Evolutionary conservation across 2,797 vertebrate genomes (phyloP).

Genomic region (Psittacula derbiana): DNA sequence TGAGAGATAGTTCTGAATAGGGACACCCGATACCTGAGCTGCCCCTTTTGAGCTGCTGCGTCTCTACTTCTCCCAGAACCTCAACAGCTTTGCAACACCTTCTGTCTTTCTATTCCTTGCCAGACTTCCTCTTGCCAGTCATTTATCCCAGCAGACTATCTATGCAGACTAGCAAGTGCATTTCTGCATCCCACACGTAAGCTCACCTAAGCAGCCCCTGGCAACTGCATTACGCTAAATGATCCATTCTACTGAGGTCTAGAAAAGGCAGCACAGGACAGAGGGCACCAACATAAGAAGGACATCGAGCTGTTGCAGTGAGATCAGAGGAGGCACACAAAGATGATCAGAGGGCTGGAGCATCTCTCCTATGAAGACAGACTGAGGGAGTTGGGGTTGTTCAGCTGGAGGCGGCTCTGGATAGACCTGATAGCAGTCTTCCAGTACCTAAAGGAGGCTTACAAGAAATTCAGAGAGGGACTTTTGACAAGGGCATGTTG

Average conservation of each 20-base stretch:
- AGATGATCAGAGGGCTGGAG: neutral
- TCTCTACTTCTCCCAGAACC: neutral
- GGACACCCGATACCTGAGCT: neutral
- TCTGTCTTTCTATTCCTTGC: neutral
- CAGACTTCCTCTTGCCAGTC: neutral
- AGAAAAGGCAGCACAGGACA: neutral
- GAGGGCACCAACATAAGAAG: neutral
- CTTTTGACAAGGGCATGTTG: neutral
- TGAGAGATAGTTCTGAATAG: neutral
- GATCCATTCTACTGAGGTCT: neutral
- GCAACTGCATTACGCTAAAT: neutral
- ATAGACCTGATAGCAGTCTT: neutral
- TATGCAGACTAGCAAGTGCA: neutral
- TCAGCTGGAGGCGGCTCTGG: neutral
- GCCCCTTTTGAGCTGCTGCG: neutral
- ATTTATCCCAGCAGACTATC: neutral
- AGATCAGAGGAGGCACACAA: neutral
- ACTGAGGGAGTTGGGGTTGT: neutral
- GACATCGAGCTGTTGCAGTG: neutral
- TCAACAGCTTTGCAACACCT: neutral
- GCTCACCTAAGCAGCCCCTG: neutral
- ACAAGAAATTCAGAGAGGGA: neutral
- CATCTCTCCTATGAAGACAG: neutral
- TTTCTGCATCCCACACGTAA: neutral
- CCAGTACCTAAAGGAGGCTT: neutral